These are phyloP conservation scores for Nyleta sp. DNA, from an alignment of 2,888 invertebrate genomes.

Conservation along the genomic window DNA sequence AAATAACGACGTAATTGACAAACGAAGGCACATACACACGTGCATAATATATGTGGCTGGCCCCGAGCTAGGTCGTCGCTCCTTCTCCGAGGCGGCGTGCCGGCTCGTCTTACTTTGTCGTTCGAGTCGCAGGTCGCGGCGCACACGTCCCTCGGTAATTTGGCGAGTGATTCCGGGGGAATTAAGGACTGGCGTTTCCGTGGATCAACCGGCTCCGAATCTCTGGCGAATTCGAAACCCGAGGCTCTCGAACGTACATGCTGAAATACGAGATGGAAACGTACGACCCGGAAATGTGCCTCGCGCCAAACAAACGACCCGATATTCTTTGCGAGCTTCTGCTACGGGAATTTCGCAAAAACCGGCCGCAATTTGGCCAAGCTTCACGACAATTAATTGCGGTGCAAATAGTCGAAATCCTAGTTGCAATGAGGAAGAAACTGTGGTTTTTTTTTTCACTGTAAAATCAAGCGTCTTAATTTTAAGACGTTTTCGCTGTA, in stretches of 20 bases:
- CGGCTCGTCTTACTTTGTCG: slow-evolving; percentile 40
- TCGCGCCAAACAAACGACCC: slow-evolving; percentile 21
- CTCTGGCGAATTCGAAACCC: slow-evolving; percentile 61
- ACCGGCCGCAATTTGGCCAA: slow-evolving; percentile 13
- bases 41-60: slow-evolving; percentile 57
- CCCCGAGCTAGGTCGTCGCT: slow-evolving; percentile 41
- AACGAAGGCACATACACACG: slow-evolving; percentile 58
- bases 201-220: slow-evolving; percentile 54
- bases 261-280: slow-evolving; percentile 59
- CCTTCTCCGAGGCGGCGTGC: slow-evolving; percentile 3
- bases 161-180: slow-evolving; percentile 56
- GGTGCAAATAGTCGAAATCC: background rate
- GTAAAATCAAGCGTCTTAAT: too few relatives aligned
- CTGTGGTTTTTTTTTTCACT: too few relatives aligned
- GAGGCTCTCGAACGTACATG: slow-evolving; percentile 24
- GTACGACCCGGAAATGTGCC: slow-evolving; percentile 48
- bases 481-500: too few relatives aligned
- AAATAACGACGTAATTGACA: slow-evolving; percentile 64
- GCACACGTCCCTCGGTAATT: slow-evolving; percentile 54
- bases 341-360: slow-evolving; percentile 12
- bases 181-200: slow-evolving; percentile 61
- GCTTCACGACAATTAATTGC: slow-evolving; percentile 6
- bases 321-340: slow-evolving; percentile 25
- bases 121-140: slow-evolving; percentile 39
- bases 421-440: background rate